A percentile compares a stretch with the other conserved stretches of the same genome.
phyloP scores from a whole-genome alignment of 2,797 vertebrate genomes.

The Sebastes variabilis region DNA sequence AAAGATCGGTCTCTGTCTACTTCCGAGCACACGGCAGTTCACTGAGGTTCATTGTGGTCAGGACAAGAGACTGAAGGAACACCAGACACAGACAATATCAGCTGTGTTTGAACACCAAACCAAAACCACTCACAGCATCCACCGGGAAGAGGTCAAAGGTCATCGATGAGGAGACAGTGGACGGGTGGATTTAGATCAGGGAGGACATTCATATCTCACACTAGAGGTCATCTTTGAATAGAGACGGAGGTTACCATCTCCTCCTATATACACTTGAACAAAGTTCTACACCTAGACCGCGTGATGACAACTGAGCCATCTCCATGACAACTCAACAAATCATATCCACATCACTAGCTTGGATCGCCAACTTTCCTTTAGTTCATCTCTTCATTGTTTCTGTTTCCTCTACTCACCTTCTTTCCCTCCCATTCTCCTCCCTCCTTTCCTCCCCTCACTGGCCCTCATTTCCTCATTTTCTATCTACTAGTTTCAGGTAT shows the following conservation, averaged over 20 bases:
- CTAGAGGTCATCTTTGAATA: background rate
- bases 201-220: background rate
- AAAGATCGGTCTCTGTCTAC: too few relatives aligned
- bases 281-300: too few relatives aligned
- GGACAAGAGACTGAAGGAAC: background rate
- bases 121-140: background rate
- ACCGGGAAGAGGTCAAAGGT: background rate
- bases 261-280: background rate
- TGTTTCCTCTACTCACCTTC: background rate
- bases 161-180: background rate
- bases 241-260: background rate
- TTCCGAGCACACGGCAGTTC: too few relatives aligned
- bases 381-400: background rate
- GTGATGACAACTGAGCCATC: background rate
- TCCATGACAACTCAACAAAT: background rate
- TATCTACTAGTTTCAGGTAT: too few relatives aligned
- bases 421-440: background rate
- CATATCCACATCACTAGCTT: background rate
- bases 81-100: background rate
- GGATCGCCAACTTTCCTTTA: background rate
- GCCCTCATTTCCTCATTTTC: background rate
- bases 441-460: background rate
- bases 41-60: too few relatives aligned
- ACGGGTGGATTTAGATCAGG: background rate
- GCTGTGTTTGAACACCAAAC: background rate